phyloP scores from a whole-genome alignment of 1,140 invertebrate genomes.

The Hylaeus anthracinus region DNA sequence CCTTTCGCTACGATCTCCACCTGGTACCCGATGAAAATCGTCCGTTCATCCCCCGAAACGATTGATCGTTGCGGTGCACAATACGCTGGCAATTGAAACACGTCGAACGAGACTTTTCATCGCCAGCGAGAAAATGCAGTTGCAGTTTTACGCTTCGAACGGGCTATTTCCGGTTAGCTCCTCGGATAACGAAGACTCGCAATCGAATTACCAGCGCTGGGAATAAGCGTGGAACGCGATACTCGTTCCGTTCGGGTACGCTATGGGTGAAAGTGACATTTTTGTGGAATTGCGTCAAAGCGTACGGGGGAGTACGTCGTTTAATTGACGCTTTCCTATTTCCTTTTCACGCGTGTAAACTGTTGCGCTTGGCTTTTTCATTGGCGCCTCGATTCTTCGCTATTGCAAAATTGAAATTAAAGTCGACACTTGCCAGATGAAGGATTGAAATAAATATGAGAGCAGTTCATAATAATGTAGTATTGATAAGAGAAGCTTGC shows the following conservation, averaged over 20 bases:
- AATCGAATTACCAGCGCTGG: conserved; percentile 31
- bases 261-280: background rate
- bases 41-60: background rate
- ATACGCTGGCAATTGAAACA: conserved; percentile 5
- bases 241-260: background rate
- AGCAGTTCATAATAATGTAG: too few relatives aligned
- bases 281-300: background rate
- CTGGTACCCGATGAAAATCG: conserved; percentile 4
- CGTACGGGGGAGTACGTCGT: background rate
- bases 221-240: conserved; percentile 17
- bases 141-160: conserved; percentile 16
- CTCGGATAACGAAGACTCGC: conserved; percentile 38
- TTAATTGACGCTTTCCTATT: background rate
- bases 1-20: background rate
- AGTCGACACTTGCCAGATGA: too few relatives aligned
- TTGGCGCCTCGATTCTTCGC: too few relatives aligned
- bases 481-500: too few relatives aligned
- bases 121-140: background rate
- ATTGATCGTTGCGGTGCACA: background rate
- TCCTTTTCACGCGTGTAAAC: too few relatives aligned
- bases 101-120: conserved; percentile 6
- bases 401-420: too few relatives aligned
- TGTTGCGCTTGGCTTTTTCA: too few relatives aligned
- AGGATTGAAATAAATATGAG: too few relatives aligned
- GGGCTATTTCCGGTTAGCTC: conserved; percentile 21